Evolutionary conservation across 2,888 invertebrate species (phyloP).

Genomic region (Lasioglossum zephyrum): DNA sequence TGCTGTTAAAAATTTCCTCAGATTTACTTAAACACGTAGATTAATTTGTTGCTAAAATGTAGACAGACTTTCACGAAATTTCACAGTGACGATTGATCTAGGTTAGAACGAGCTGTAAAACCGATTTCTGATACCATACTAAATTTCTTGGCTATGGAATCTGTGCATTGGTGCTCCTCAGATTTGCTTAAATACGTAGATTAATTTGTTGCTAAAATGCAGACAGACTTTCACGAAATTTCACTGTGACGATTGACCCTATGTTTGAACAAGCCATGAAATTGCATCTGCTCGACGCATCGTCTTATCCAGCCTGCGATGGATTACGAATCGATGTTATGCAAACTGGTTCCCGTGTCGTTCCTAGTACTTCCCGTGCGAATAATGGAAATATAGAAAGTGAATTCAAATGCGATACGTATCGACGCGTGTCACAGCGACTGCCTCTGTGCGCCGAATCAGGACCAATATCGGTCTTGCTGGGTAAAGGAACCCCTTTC

Average conservation of each 20-base stretch:
- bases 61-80: too few species aligned
- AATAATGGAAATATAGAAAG: constrained; percentile 18
- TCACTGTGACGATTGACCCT: too few species aligned
- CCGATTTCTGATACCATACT: too few species aligned
- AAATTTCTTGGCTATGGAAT: too few species aligned
- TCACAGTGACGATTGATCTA: too few species aligned
- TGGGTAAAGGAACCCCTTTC: not conserved
- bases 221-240: too few species aligned
- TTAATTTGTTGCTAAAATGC: too few species aligned
- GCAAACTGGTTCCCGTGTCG: constrained; percentile 30
- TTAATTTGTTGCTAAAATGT: too few species aligned
- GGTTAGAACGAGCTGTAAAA: too few species aligned
- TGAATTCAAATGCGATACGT: constrained; percentile 12
- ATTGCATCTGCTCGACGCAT: constrained; percentile 4
- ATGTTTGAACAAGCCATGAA: not conserved
- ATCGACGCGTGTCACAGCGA: not conserved
- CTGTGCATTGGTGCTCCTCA: too few species aligned
- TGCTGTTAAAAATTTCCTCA: not conserved
- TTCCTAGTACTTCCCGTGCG: not conserved
- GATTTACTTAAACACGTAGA: not conserved
- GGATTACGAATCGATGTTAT: constrained; percentile 54
- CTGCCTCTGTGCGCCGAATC: constrained; percentile 5
- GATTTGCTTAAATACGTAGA: too few species aligned
- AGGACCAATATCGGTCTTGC: not conserved
- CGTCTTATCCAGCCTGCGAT: constrained; percentile 25